phyloP scores from a whole-genome alignment of 2,888 invertebrate species.

The Parnassius apollo region DNA sequence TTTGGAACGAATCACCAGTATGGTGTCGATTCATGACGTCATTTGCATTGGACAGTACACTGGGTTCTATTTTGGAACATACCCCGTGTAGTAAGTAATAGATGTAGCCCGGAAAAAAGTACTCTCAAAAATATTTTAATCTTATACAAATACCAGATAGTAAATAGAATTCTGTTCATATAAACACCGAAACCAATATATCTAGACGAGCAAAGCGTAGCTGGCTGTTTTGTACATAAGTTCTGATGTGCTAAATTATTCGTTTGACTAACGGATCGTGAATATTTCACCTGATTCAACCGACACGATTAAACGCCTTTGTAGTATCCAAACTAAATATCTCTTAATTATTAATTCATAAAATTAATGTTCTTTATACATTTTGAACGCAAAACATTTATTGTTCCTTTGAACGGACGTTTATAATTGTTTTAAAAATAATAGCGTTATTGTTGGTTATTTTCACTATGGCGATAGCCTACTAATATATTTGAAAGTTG shows the following conservation, averaged over 20 bases:
- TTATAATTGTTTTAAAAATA: no score
- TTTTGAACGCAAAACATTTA: no score
- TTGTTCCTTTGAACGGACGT: no score
- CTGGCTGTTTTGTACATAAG: constrained; percentile 21
- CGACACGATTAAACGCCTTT: constrained; percentile 49
- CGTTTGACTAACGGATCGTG: constrained; percentile 63
- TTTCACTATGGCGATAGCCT: no score
- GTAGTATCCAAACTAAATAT: constrained; percentile 22
- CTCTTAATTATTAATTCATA: constrained; percentile 13
- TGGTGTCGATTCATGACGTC: no score
- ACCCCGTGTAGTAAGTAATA: no score
- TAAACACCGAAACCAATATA: constrained; percentile 13
- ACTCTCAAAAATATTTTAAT: constrained; percentile 4
- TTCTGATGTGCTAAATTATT: constrained; percentile 28
- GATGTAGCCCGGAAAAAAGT: no score
- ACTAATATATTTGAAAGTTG: no score
- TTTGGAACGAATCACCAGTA: no score
- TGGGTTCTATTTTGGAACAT: no score
- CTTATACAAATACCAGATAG: constrained; percentile 2
- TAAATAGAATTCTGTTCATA: constrained; percentile 11
- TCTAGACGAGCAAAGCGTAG: constrained; percentile 24
- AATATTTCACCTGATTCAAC: constrained; percentile 57
- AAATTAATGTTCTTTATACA: not conserved
- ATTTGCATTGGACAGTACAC: no score
- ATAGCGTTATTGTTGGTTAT: no score